Percentiles rank a stretch among this genome's conserved stretches.
These are phyloP conservation scores for Acanthosoma haemorrhoidale DNA, from an alignment of 2,888 invertebrate species.

Conservation along the genomic window DNA sequence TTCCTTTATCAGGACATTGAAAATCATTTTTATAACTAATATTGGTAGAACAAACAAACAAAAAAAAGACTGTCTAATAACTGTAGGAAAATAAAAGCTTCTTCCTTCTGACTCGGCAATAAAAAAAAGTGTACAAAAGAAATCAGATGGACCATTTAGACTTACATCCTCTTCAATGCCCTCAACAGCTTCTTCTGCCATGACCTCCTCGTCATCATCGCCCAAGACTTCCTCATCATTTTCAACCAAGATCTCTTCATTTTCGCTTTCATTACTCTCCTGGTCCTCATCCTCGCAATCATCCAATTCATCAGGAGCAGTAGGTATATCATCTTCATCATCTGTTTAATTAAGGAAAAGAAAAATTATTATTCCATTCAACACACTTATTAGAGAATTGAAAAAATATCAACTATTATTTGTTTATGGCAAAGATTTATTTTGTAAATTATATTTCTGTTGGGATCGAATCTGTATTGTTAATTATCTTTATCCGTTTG, in stretches of 20 bases:
- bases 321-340: constrained; percentile 47
- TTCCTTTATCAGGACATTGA: no score
- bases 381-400: neutral
- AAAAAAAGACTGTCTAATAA: neutral
- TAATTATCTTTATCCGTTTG: no score
- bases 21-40: no score
- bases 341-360: constrained; percentile 38
- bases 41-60: no score
- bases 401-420: neutral
- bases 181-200: constrained; percentile 39
- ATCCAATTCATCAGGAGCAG: constrained; percentile 44
- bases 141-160: no score
- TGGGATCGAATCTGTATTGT: no score
- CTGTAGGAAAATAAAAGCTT: no score
- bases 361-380: constrained; percentile 31
- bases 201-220: constrained; percentile 22
- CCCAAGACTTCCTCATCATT: constrained; percentile 29
- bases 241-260: constrained; percentile 16
- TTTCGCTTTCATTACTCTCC: neutral
- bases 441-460: no score
- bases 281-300: neutral
- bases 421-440: no score
- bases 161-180: constrained; percentile 53
- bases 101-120: no score
- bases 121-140: no score